Evolutionary conservation across 2,888 invertebrate genomes (phyloP), one percentile per base, ranked within the genome.

Genomic region (Clivina fossor): DNA sequence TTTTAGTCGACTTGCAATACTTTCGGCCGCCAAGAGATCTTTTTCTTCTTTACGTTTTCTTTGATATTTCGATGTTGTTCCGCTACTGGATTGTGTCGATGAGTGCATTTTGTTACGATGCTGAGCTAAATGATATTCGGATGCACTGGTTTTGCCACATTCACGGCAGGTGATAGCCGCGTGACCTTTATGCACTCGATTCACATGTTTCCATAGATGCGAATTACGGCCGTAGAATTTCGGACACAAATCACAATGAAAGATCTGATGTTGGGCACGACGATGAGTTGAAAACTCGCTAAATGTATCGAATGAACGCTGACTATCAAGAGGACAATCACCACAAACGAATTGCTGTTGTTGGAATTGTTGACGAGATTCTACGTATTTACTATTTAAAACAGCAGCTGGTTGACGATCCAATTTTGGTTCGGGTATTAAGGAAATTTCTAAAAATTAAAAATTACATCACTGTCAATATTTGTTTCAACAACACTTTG

Each of bases 151-250:
- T 63, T 80, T 80, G 58, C 76, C 70, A 62, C 82, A 82, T 35
- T 79, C 70, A 32, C 77, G 76, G 62, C 82, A 82, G 0, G 81
- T 81, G 4, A 82, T 76, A 56, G 79, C 79, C n/a, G 77, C 77
- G 64, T 82, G 80, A 9, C 79, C 47, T 16, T 73, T 73, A 63
- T 81, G 81, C 8, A 80, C 73, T 33, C 80, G 71, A 62, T 81
- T 81, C 1, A 81, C 81, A 63, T 82, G 82, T 63, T 82, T 82
- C 81, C 81, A 81, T 8, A 82, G 64, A 61, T 81, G 81, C 7
- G 81, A 80, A 18, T 80, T 81, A 8, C 81, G 69, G 0, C 81
- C 80, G 61, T 82, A 82, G 61, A 77, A 81, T 62, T 82, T 82
- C 61, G 77, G 78, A 63, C 82, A 82, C 4, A 82, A 66, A 68